Base-by-base conservation (phyloP, 2,888 invertebrate species). In the Agrotis exclamationis region DNA sequence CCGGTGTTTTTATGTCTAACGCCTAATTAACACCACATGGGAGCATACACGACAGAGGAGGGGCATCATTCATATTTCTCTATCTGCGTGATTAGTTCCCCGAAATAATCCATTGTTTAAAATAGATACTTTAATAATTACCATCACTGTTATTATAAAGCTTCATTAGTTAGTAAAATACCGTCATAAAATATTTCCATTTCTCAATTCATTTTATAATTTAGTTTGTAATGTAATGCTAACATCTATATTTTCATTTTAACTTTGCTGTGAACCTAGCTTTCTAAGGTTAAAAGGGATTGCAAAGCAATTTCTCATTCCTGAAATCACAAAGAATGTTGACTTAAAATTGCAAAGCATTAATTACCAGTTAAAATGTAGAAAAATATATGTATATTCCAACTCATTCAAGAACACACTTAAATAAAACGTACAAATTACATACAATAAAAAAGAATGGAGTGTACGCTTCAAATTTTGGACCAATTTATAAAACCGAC, bases 11-110 rank as follows among this genome's bases (percentile, higher is more conserved):
- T 91, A 82, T 88, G 79, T 72, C 79, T 70, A 77, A 74, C 76
- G 77, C 82, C 90, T 94, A 94, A 95, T 95, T 93, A 95, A 90
- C 85, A 80, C 87, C 95, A 95, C 92, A 92, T 95, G 95, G 87
- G 86, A 87, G 89, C 89, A 87, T 88, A 92, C 91, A 91, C 77
- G 87, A 87, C 83, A 86, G 76, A 89, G 91, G 91, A 86, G 89
- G 80, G 89, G 18, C 73, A 89, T 90, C 85, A 87, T 84, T 92
- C 90, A 93, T 91, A 88, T 83, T 84, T 83, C 77, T 65, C 62
- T 85, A 85, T 83, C 86, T 89, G 73, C 76, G 82, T 85, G 76
- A 77, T 72, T 79, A 63, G 48, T 78, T 80, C 69, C 20, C 39
- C 68, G 66, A 80, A 82, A 81, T 56, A 72, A 70, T 68, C 60